Base-by-base conservation (phyloP, 2,888 invertebrate species). In the Willowsia nigromaculata region DNA sequence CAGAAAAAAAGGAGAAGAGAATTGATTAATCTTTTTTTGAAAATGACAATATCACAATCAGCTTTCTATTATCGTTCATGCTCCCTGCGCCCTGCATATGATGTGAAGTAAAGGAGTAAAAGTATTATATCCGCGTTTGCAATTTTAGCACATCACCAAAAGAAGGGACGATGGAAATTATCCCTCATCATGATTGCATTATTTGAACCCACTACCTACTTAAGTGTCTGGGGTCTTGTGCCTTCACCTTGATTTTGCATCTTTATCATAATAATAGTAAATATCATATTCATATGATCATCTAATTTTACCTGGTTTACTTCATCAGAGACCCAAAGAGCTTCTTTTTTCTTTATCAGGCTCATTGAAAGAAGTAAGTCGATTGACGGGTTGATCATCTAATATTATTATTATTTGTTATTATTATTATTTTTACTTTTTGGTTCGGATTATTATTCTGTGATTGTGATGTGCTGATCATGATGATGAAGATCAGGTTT, bases 401-500 rank as follows among this genome's bases (percentile, higher is more conserved):
- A 85, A 74, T 74, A 22, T 40, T 68, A 81, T 22, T 78, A 30
- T 59, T 76, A 85, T 76, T 62, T 62, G 62, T 27, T 62, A 15
- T 62, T 30, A 11, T 27, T 62, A 62, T 62, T 27, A 27, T 27
- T 27, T 62, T 62, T 27, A 27, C 15, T 27, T 62, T 27, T 59
- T 59, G 59, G 59, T 59, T 59, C 13, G 59, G 59, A 25, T 68
- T 68, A 68, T 68, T 37, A 40, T 18, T 33, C 68, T 68, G n/a
- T n/a, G 68, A n/a, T 68, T 33, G 37, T 11, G 33, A 68, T 37
- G 37, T 68, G 18, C 7, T 11, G 59, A 37, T 62, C 62, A 30
- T 68, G 68, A 68, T 80, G 76, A 86, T 86, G 86, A 80, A 53
- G 80, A 86, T 86, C 86, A 86, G 86, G 86, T 86, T 86, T 86